Conservation (phyloP, 2,797 vertebrate genomes). For the Poeciliopsis paucimaculata region DNA sequence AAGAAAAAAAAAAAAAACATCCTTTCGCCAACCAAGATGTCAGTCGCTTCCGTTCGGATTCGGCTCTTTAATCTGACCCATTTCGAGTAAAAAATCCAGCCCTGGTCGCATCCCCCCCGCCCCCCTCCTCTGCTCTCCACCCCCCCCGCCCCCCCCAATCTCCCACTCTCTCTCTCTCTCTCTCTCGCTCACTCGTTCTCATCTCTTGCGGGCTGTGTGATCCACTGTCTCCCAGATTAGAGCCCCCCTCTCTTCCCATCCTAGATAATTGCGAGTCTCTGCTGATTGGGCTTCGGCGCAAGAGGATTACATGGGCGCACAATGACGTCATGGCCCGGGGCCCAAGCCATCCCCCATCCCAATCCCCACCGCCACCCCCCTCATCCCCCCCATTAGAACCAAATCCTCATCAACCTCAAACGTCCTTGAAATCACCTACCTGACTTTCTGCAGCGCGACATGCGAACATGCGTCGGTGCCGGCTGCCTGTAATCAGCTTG, state of each 20-base stretch:
- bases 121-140: slow-evolving; percentile 55
- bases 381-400: slow-evolving; percentile 89
- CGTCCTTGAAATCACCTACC: slow-evolving; percentile 94
- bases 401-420: slow-evolving; percentile 95
- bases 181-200: slow-evolving; percentile 53
- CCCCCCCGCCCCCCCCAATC: accelerated
- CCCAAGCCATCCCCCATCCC: slow-evolving; percentile 82
- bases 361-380: slow-evolving; percentile 78
- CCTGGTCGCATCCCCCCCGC: slow-evolving; percentile 53
- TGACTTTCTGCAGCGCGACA: slow-evolving; percentile 85
- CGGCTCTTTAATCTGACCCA: slow-evolving; percentile 73
- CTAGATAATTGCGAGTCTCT: slow-evolving; percentile 87
- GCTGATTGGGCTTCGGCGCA: slow-evolving; percentile 92
- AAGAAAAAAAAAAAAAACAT: slow-evolving; percentile 27
- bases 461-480: slow-evolving; percentile 51
- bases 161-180: slow-evolving; percentile 51
- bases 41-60: slow-evolving; percentile 73
- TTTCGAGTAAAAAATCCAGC: slow-evolving; percentile 73
- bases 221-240: slow-evolving; percentile 87
- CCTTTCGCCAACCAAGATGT: slow-evolving; percentile 59
- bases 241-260: slow-evolving; percentile 86
- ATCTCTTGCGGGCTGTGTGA: slow-evolving; percentile 82
- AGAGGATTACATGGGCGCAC: slow-evolving; percentile 97
- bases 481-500: slow-evolving; percentile 17
- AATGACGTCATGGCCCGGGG: slow-evolving; percentile 95